A percentile compares a stretch with the other conserved stretches of the same genome.
Evolutionary conservation across 1,140 invertebrate genomes (phyloP).

Genomic region (Papilio xuthus): DNA sequence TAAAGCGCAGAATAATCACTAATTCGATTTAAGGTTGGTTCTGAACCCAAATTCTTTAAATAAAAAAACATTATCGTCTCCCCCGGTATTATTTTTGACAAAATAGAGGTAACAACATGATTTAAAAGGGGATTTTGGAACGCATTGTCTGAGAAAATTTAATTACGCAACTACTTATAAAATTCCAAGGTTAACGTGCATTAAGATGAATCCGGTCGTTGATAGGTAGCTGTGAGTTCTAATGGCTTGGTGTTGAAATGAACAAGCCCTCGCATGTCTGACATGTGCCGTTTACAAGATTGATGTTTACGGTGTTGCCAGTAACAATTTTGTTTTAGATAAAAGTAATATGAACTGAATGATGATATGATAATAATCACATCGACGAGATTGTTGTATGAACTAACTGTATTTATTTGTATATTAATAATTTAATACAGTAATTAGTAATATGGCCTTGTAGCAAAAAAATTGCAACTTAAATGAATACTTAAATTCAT

Average conservation of each 20-base stretch:
- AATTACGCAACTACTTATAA: not conserved
- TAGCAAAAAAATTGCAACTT: too few relatives aligned
- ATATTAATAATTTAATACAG: not conserved
- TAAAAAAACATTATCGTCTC: too few relatives aligned
- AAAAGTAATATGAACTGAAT: not conserved
- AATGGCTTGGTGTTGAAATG: slow-evolving; percentile 64
- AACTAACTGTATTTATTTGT: not conserved
- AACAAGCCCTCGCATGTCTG: slow-evolving; percentile 57
- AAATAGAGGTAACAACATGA: too few relatives aligned
- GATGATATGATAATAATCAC: not conserved
- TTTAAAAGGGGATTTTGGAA: not conserved
- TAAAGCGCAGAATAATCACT: too few relatives aligned
- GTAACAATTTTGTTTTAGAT: not conserved
- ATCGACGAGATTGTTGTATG: not conserved
- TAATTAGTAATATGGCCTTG: not conserved
- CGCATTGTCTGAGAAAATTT: not conserved
- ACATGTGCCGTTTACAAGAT: slow-evolving; percentile 54
- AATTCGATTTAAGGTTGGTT: too few relatives aligned
- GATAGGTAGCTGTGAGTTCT: slow-evolving; percentile 42
- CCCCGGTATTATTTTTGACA: too few relatives aligned
- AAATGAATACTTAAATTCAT: not conserved
- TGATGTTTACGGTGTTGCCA: slow-evolving; percentile 46
- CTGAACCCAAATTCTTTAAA: too few relatives aligned
- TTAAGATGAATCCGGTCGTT: not conserved
- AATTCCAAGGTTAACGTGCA: not conserved